Conservation (phyloP, 2,888 invertebrate species). For the Eumerus sabulonum region DNA sequence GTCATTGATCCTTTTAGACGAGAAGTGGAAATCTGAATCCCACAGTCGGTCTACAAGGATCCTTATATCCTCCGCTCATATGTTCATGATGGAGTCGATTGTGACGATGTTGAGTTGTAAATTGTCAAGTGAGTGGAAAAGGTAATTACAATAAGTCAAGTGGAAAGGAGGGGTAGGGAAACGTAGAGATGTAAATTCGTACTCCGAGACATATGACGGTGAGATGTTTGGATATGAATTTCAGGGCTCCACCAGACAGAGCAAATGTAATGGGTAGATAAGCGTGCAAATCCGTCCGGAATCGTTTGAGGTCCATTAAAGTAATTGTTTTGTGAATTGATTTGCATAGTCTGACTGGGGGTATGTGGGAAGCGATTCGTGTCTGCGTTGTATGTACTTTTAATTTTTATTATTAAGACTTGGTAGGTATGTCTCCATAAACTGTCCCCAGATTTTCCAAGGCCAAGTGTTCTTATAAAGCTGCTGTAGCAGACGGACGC, state of each 20-base stretch:
- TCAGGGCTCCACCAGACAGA: slow-evolving; percentile 28
- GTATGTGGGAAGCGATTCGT: no score
- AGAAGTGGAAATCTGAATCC: no score
- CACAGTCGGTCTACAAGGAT: slow-evolving; percentile 1
- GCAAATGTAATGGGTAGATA: neutral
- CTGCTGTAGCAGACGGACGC: no score
- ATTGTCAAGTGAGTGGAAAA: slow-evolving; percentile 60
- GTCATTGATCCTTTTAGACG: slow-evolving; percentile 19
- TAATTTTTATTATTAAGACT: no score
- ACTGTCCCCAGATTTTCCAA: no score
- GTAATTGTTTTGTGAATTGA: slow-evolving; percentile 47
- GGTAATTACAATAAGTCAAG: slow-evolving; percentile 64
- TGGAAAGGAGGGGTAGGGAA: slow-evolving; percentile 22
- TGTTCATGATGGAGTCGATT: slow-evolving; percentile 26
- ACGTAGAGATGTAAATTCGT: no score
- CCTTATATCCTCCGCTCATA: slow-evolving; percentile 28
- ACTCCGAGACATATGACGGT: no score
- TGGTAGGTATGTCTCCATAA: no score
- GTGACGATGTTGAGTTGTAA: slow-evolving; percentile 23
- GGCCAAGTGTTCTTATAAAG: no score
- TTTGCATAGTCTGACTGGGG: no score
- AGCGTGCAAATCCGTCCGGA: slow-evolving; percentile 34
- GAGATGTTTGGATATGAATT: slow-evolving; percentile 38
- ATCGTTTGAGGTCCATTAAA: slow-evolving; percentile 51
- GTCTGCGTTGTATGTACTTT: no score